Percentiles rank a stretch among this genome's conserved stretches.
These are phyloP conservation scores for Catocala nupta DNA, from an alignment of 2,888 invertebrate genomes.

Conservation along the genomic window DNA sequence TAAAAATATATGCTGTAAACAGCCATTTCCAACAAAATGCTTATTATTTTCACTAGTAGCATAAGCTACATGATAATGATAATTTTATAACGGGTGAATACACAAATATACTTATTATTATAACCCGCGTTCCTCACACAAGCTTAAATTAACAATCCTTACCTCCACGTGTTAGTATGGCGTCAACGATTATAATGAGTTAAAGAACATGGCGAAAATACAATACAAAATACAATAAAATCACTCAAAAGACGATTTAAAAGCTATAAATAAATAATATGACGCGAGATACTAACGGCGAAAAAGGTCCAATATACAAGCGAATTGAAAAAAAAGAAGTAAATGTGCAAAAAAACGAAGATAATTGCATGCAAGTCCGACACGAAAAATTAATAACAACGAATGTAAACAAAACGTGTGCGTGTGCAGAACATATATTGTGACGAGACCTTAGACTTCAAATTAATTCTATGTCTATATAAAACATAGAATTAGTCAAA, in stretches of 20 bases:
- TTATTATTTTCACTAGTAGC: too few species aligned
- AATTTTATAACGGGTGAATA: background rate
- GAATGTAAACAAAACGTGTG: constrained; percentile 25
- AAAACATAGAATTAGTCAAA: too few species aligned
- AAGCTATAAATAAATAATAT: constrained; percentile 29
- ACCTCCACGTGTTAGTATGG: constrained; percentile 55
- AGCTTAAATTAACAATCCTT: constrained; percentile 35
- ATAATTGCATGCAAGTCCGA: constrained; percentile 59
- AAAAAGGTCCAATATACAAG: constrained; percentile 83
- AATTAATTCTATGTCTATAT: background rate
- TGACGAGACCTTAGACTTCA: constrained; percentile 7
- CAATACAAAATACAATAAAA: constrained; percentile 17
- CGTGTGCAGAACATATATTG: constrained; percentile 1
- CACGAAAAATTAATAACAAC: constrained; percentile 29
- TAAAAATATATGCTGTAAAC: too few species aligned
- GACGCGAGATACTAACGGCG: constrained; percentile 18
- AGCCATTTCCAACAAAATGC: too few species aligned
- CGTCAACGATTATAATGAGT: constrained; percentile 44
- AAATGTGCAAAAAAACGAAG: constrained; percentile 56
- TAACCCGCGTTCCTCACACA: constrained; percentile 17
- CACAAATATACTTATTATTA: background rate
- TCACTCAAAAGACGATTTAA: constrained; percentile 30
- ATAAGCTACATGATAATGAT: too few species aligned
- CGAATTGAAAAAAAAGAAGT: constrained; percentile 50
- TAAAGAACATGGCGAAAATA: constrained; percentile 33